A percentile compares a stretch with the other conserved stretches of the same genome.
phyloP scores from a whole-genome alignment of 2,113 vertebrate species.

The Elachura formosa region DNA sequence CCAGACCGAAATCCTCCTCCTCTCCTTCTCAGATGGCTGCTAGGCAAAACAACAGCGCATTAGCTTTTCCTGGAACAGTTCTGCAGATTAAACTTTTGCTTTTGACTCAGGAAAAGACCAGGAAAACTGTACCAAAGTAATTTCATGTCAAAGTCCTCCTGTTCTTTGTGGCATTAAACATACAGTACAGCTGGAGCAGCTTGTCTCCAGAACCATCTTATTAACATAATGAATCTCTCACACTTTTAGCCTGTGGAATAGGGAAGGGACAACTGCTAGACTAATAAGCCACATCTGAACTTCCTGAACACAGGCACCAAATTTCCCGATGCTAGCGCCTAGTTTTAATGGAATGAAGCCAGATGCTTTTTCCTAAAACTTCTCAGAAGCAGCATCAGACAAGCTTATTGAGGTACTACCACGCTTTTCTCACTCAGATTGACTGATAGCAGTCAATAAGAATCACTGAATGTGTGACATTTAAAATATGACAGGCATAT shows the following conservation, averaged over 20 bases:
- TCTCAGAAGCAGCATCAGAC: neutral
- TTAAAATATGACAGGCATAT: conserved; percentile 46
- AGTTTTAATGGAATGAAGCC: neutral
- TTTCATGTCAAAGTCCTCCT: neutral
- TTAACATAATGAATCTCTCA: neutral
- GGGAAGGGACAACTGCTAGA: neutral
- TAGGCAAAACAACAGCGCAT: neutral
- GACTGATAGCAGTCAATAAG: conserved; percentile 1
- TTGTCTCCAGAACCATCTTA: neutral
- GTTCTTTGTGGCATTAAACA: neutral
- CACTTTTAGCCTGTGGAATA: neutral
- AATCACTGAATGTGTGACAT: conserved; percentile 2
- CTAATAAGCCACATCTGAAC: neutral
- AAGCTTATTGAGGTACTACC: neutral
- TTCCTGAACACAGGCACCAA: neutral
- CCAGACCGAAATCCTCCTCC: neutral
- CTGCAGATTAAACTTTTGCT: neutral
- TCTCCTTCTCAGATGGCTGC: neutral
- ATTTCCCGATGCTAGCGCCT: neutral
- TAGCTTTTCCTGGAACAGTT: neutral
- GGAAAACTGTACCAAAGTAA: neutral
- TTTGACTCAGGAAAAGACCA: neutral
- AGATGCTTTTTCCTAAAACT: neutral
- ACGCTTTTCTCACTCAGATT: neutral
- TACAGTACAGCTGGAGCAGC: neutral